These are phyloP conservation scores for Tigriopus japonicus DNA, from an alignment of 1,140 invertebrate genomes.

Conservation along the genomic window DNA sequence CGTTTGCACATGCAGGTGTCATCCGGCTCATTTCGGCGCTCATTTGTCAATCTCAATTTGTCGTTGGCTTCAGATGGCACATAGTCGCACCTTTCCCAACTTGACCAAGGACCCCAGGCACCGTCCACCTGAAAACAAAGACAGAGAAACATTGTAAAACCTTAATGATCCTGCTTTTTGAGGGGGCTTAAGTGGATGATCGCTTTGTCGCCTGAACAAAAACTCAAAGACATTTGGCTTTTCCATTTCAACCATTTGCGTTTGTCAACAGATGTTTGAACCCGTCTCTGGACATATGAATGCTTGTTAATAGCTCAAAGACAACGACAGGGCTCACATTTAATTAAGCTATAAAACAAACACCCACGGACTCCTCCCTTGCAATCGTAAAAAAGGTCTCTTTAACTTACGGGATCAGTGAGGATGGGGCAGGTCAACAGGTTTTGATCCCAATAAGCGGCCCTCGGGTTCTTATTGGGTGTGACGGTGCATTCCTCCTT, in stretches of 20 bases:
- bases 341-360: not conserved
- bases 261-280: too few relatives aligned
- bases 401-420: conserved; percentile 25
- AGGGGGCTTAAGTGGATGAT: too few relatives aligned
- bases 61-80: conserved; percentile 5
- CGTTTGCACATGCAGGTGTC: conserved; percentile 55
- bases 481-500: conserved; percentile 45
- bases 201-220: too few relatives aligned
- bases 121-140: conserved; percentile 28
- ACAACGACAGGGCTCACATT: not conserved
- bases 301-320: too few relatives aligned
- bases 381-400: not conserved
- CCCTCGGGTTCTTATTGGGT: conserved; percentile 37
- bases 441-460: conserved; percentile 48
- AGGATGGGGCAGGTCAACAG: conserved; percentile 41
- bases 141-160: too few relatives aligned
- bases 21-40: conserved; percentile 19
- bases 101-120: conserved; percentile 50
- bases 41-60: conserved; percentile 8
- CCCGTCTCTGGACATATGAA: too few relatives aligned
- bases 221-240: too few relatives aligned
- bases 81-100: conserved; percentile 32
- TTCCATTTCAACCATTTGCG: too few relatives aligned
- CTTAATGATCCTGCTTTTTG: too few relatives aligned
- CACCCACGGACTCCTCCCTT: not conserved